phyloP scores from a whole-genome alignment of 2,888 invertebrate species.

The Spisula solida region DNA sequence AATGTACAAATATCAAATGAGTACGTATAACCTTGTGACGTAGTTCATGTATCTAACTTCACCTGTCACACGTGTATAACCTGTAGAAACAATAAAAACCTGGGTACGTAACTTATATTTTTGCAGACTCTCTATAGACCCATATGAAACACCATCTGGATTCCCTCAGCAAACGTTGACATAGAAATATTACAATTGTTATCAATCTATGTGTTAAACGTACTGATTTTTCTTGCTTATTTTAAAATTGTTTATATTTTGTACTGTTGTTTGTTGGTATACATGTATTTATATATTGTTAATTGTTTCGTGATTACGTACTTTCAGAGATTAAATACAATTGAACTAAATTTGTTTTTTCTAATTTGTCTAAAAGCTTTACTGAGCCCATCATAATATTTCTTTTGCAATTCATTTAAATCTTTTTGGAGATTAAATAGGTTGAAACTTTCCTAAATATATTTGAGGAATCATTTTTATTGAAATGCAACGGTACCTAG shows the following conservation, averaged over 20 bases:
- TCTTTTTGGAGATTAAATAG: too few species aligned
- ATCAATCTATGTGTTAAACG: background rate
- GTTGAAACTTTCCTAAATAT: too few species aligned
- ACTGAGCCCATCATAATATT: too few species aligned
- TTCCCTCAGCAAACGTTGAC: too few species aligned
- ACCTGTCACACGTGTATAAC: background rate
- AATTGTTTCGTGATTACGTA: background rate
- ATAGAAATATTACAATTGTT: too few species aligned
- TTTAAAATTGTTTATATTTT: background rate
- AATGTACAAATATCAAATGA: too few species aligned
- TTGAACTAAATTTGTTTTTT: background rate
- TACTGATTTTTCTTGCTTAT: background rate
- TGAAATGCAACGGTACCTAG: too few species aligned
- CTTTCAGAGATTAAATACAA: conserved; percentile 20
- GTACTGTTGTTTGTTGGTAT: background rate
- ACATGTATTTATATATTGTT: background rate
- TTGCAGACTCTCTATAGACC: background rate
- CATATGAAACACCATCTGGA: background rate
- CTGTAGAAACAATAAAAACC: background rate
- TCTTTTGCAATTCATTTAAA: too few species aligned
- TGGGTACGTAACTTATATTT: background rate
- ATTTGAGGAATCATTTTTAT: too few species aligned
- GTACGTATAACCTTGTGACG: too few species aligned
- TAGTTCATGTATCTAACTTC: background rate
- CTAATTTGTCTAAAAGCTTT: too few species aligned